Evolutionary conservation across 2,888 invertebrate species (phyloP).

Genomic region (Argyra leucocephala): DNA sequence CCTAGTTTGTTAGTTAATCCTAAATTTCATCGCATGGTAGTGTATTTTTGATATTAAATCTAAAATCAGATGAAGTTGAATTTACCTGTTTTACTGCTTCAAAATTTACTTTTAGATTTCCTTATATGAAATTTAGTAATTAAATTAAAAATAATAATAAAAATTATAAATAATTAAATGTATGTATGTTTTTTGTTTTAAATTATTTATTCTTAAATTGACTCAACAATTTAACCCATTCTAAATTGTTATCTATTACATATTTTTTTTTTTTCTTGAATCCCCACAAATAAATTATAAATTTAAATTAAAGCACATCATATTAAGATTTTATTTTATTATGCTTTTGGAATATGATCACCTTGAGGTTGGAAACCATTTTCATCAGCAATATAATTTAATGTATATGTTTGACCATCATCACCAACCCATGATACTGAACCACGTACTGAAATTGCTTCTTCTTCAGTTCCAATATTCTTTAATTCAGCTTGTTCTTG

Average conservation of each 20-base stretch:
- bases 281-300: background rate
- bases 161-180: too few species aligned
- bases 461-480: slow-evolving; percentile 37
- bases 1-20: too few species aligned
- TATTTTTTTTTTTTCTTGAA: background rate
- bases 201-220: background rate
- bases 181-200: background rate
- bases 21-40: too few species aligned
- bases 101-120: too few species aligned
- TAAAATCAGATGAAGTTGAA: too few species aligned
- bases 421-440: slow-evolving; percentile 47
- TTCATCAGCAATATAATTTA: slow-evolving; percentile 40
- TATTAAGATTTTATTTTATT: background rate
- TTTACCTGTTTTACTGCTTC: too few species aligned
- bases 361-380: slow-evolving; percentile 35
- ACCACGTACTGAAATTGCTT: slow-evolving; percentile 40
- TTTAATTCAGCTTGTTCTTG: slow-evolving; percentile 37
- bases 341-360: slow-evolving; percentile 31
- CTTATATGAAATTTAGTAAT: too few species aligned
- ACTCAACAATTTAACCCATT: background rate
- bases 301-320: background rate
- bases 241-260: background rate
- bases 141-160: too few species aligned
- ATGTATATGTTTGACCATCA: slow-evolving; percentile 49
- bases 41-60: too few species aligned